A percentile compares a stretch with the other conserved stretches of the same genome.
Conservation (phyloP, 2,113 vertebrate genomes). For the Chaenocephalus aceratus region DNA sequence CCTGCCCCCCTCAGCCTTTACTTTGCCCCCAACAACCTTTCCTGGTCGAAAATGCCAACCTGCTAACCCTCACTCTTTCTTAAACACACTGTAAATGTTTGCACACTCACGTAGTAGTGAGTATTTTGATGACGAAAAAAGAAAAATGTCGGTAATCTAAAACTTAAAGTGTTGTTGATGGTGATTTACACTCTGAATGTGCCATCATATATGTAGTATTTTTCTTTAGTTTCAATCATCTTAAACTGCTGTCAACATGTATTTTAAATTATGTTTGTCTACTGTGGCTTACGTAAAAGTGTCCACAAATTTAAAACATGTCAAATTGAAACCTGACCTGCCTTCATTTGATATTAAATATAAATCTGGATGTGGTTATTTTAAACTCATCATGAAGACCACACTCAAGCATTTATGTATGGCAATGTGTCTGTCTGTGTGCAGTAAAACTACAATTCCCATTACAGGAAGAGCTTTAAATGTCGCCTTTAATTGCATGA, state of each 20-base stretch:
- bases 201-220: slow-evolving; percentile 4
- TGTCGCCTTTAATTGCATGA: slow-evolving; percentile 15
- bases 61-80: slow-evolving; percentile 13
- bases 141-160: no score
- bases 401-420: neutral
- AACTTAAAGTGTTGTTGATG: neutral
- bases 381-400: slow-evolving; percentile 7
- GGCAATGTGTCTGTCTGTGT: neutral
- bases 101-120: neutral
- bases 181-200: slow-evolving; percentile 1
- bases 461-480: neutral
- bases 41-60: slow-evolving; percentile 32
- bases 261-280: neutral
- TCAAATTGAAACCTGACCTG: neutral
- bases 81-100: slow-evolving; percentile 52
- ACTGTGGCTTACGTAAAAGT: neutral
- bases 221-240: neutral
- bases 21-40: slow-evolving; percentile 10
- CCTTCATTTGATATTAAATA: slow-evolving; percentile 12
- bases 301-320: neutral
- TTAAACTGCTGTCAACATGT: neutral
- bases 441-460: slow-evolving; percentile 41
- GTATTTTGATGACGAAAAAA: no score
- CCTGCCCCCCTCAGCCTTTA: slow-evolving; percentile 9
- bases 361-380: slow-evolving; percentile 40